These are phyloP conservation scores for Amphipoea lucens DNA, from an alignment of 2,888 invertebrate genomes.

Conservation along the genomic window DNA sequence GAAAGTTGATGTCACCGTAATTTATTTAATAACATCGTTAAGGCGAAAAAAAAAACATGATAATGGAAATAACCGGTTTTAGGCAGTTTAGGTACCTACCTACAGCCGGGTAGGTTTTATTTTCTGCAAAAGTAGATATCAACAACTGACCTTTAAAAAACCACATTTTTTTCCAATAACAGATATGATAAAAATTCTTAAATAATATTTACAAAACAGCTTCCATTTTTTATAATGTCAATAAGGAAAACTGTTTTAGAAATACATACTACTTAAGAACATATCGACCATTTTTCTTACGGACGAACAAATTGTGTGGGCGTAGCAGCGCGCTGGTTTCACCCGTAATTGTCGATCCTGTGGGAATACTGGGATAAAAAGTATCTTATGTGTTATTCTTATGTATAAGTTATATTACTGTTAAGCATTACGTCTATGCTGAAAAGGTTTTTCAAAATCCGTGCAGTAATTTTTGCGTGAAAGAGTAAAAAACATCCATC, in stretches of 20 bases:
- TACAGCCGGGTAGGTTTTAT: conserved; percentile 4
- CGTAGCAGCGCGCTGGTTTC: too few species aligned
- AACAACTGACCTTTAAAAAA: conserved; percentile 17
- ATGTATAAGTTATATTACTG: too few species aligned
- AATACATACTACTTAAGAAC: neutral
- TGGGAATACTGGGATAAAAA: neutral
- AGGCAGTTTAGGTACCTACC: neutral
- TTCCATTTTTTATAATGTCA: neutral
- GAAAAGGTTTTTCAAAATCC: too few species aligned
- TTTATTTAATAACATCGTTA: neutral
- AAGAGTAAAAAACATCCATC: too few species aligned
- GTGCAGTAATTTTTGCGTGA: too few species aligned
- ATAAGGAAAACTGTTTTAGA: neutral
- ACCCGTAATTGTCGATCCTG: too few species aligned
- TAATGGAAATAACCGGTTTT: neutral
- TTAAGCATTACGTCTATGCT: too few species aligned
- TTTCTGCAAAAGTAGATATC: neutral
- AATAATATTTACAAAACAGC: neutral
- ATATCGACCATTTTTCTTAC: neutral
- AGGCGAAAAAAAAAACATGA: neutral
- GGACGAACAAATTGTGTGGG: neutral
- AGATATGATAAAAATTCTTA: neutral
- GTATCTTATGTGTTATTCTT: neutral
- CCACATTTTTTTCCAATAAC: neutral
- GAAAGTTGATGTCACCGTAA: neutral